Conservation (phyloP, 1,140 invertebrate species). For the Rhopalosiphum padi region DNA sequence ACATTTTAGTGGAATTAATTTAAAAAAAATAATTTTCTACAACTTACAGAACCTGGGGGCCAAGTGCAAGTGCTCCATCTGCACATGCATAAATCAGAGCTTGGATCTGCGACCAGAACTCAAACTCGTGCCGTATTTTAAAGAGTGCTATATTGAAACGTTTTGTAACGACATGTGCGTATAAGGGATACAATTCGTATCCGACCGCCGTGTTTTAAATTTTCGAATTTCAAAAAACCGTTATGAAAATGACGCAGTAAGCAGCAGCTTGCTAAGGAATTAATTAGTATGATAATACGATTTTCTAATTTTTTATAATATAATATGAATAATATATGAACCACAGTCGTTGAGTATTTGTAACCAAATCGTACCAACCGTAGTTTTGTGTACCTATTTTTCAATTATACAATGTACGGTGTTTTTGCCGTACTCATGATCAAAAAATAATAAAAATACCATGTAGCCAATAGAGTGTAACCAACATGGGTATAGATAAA, state of each 20-base stretch:
- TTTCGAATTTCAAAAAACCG: neutral
- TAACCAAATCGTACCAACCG: neutral
- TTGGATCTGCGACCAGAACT: neutral
- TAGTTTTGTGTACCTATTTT: neutral
- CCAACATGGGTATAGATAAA: no score
- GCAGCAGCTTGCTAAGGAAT: neutral
- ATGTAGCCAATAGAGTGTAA: neutral
- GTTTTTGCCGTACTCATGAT: no score
- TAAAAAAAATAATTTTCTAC: no score
- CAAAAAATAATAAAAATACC: neutral
- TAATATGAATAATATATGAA: neutral
- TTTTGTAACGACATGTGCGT: neutral
- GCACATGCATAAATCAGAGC: no score
- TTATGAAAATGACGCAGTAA: neutral
- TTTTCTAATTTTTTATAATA: neutral
- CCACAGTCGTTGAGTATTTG: neutral
- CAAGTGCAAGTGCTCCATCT: no score
- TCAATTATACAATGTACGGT: neutral
- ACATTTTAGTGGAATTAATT: no score
- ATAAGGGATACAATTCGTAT: neutral
- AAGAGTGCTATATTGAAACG: neutral
- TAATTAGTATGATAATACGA: neutral
- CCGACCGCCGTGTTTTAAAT: neutral
- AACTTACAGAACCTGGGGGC: no score
- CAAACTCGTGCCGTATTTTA: neutral